phyloP scores from a whole-genome alignment of 2,113 vertebrate genomes.

The Sorex araneus region DNA sequence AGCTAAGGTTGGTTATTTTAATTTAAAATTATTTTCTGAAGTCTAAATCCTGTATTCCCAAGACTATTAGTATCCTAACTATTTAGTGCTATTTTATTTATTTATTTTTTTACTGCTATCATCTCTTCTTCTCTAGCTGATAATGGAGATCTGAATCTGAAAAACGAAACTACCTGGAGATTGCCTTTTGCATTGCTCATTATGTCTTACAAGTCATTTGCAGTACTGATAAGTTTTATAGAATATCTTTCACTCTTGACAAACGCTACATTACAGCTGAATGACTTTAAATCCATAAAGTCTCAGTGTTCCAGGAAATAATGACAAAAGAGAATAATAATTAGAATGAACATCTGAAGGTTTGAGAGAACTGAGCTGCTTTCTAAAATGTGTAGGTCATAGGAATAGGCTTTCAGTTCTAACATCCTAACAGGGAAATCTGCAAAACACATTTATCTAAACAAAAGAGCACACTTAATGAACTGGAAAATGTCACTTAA shows the following conservation, averaged over 20 bases:
- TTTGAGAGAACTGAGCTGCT: background rate
- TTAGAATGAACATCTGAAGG: background rate
- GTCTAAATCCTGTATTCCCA: constrained; percentile 49
- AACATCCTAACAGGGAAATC: background rate
- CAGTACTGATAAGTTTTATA: constrained; percentile 26
- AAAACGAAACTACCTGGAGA: background rate
- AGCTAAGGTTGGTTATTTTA: constrained; percentile 54
- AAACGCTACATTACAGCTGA: constrained; percentile 24
- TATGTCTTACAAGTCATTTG: background rate
- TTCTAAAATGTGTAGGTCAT: background rate
- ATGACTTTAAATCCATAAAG: constrained; percentile 9
- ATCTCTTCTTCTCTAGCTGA: background rate
- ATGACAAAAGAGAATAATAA: constrained; percentile 8
- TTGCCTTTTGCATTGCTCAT: constrained; percentile 20
- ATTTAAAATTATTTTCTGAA: constrained; percentile 69
- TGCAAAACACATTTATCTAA: background rate
- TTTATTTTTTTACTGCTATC: background rate
- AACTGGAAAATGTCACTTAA: background rate
- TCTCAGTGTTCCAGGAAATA: background rate
- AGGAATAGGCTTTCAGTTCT: background rate
- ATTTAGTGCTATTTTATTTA: constrained; percentile 39
- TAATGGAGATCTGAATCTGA: background rate
- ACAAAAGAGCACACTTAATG: background rate
- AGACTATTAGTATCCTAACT: background rate
- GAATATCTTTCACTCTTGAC: constrained; percentile 4